Conservation (phyloP, 2,113 vertebrate species). For the Oreotragus oreotragus region DNA sequence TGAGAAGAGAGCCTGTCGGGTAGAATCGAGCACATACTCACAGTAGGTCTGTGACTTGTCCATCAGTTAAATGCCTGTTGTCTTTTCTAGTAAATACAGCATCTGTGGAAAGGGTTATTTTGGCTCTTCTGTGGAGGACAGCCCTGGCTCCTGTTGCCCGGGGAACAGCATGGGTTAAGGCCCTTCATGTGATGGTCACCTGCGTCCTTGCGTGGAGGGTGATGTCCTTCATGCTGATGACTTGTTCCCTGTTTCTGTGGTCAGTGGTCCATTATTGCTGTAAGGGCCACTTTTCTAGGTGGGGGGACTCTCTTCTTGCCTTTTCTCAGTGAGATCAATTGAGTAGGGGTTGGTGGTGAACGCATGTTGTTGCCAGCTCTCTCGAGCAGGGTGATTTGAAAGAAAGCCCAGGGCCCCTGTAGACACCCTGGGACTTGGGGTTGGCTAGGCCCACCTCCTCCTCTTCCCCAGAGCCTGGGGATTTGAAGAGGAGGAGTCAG, state of each 20-base stretch:
- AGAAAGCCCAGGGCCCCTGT: neutral
- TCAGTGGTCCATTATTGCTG: neutral
- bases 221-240: neutral
- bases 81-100: neutral
- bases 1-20: neutral
- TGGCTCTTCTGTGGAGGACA: neutral
- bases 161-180: neutral
- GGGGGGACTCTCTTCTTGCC: neutral
- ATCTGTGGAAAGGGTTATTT: neutral
- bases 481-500: neutral
- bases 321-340: neutral
- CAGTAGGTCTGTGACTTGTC: neutral
- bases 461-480: too few relatives aligned
- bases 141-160: neutral
- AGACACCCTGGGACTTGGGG: neutral
- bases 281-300: neutral
- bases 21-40: neutral
- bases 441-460: neutral
- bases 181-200: neutral
- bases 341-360: neutral
- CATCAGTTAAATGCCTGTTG: neutral
- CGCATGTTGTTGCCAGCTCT: fast-evolving
- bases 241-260: neutral
- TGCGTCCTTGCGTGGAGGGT: neutral
- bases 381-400: neutral